These are phyloP conservation scores for Thinocorus orbignyianus DNA, from an alignment of 2,113 vertebrate species.

Conservation along the genomic window DNA sequence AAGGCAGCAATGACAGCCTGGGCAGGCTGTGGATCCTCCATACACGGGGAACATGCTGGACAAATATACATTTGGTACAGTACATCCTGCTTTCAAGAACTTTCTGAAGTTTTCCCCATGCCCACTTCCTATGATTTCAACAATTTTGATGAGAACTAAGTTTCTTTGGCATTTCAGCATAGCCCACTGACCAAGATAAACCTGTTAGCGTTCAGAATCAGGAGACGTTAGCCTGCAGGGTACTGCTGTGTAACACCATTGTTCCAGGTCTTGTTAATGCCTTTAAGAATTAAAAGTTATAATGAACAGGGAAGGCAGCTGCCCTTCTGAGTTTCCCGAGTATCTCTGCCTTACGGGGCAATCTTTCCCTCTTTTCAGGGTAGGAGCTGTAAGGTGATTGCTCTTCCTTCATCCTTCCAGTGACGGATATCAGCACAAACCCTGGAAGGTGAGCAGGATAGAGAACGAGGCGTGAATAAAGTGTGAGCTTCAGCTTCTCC, in stretches of 20 bases:
- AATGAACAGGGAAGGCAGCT: background rate
- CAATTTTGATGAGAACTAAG: background rate
- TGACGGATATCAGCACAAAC: background rate
- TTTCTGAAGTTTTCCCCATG: background rate
- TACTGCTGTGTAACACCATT: slow-evolving; percentile 4
- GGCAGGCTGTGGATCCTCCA: background rate
- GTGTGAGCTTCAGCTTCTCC: background rate
- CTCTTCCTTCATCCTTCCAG: background rate
- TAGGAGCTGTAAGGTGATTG: background rate
- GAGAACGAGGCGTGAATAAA: background rate
- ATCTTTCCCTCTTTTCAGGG: background rate
- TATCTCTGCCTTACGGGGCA: background rate
- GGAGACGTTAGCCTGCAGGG: background rate
- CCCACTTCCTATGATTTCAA: background rate
- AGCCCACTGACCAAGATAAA: background rate
- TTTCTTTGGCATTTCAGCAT: background rate
- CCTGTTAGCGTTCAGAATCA: background rate
- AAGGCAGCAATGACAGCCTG: background rate
- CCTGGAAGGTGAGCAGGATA: background rate
- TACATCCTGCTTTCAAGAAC: background rate
- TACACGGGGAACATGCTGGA: background rate
- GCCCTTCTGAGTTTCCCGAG: background rate
- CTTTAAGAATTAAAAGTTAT: slow-evolving; percentile 4
- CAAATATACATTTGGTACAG: background rate
- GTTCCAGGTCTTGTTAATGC: slow-evolving; percentile 23